Conservation (phyloP, 2,797 vertebrate species). For the Myoxocephalus aenaeus region DNA sequence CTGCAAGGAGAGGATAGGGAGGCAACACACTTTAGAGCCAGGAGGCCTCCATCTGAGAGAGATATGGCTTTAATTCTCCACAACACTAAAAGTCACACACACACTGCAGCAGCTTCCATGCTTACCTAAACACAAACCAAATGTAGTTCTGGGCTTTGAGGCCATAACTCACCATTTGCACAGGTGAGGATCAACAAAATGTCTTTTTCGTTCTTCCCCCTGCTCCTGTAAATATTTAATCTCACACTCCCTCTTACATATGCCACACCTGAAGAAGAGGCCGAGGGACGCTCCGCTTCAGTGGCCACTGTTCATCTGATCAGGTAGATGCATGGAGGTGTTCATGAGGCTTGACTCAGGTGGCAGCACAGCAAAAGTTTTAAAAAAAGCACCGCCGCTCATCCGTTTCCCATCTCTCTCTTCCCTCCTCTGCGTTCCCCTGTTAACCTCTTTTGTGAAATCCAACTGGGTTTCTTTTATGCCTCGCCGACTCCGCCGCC, state of each 20-base stretch:
- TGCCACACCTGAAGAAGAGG: slow-evolving; percentile 9
- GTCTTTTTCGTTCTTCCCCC: neutral
- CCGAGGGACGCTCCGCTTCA: slow-evolving; percentile 44
- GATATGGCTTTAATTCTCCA: slow-evolving; percentile 7
- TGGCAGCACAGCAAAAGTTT: slow-evolving; percentile 44
- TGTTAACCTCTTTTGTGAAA: slow-evolving; percentile 75
- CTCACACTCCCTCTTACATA: neutral
- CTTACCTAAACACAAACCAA: slow-evolving; percentile 5
- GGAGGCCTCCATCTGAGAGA: neutral
- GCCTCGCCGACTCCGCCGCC: slow-evolving; percentile 46
- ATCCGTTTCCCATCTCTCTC: slow-evolving; percentile 70
- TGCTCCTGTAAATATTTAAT: slow-evolving; percentile 35
- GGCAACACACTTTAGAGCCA: neutral
- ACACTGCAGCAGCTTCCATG: neutral
- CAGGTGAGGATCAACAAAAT: neutral
- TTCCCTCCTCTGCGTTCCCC: slow-evolving; percentile 59
- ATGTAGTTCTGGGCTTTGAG: neutral
- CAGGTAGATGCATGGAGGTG: slow-evolving; percentile 62
- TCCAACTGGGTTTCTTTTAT: slow-evolving; percentile 57
- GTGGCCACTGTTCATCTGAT: slow-evolving; percentile 55
- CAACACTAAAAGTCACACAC: neutral
- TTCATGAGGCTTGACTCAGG: slow-evolving; percentile 66
- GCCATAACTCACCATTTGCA: slow-evolving; percentile 8
- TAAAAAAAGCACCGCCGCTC: slow-evolving; percentile 44
- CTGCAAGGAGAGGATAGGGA: neutral